Base-by-base conservation (phyloP, 1,140 invertebrate genomes). In the Coenobita brevimanus region DNA sequence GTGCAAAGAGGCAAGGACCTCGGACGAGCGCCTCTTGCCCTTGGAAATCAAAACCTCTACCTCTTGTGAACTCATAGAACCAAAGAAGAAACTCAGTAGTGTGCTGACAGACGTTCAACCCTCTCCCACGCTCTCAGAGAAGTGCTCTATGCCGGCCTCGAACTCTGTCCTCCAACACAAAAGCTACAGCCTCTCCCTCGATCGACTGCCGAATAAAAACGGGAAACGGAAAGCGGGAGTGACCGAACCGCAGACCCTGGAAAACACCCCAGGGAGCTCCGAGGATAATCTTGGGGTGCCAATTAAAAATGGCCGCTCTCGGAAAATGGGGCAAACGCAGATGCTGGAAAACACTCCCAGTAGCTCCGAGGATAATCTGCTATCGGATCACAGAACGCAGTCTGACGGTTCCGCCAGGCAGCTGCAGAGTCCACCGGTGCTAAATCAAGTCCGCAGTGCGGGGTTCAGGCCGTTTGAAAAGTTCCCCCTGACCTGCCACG, bases 1-100 rank as follows among this genome's bases (percentile, higher is more conserved):
- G 62, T 54, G 41, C 2, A 57, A 27, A 13, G 57, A 76, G 62
- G 79, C 33, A 2, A 57, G 27, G 17, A 41, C 69, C 60, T 60
- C 79, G n/a, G 79, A 81, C 17, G 85, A 82, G n/a, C 43, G 67
- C 62, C 50, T 75, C 30, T 82, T 69, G n/a, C 21, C 79, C 15
- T 38, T 62, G 43, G 86, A 88, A 82, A 82, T 88, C 54, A 88
- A 88, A 88, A 88, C 79, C 46, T 88, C 86, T 88, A 88, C 86
- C 86, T 88, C 86, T 36, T 88, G 73, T 46, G 86, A 88, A 64
- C 79, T 88, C 62, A 30, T 88, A 60, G 86, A 88, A 75, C 86
- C 78, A 81, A 88, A 88, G 71, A 88, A 64, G 76, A 82, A 82
- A 57, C 79, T 57, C 46, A 75, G 62, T n/a, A n/a, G n/a, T 43